Conservation (phyloP, 2,113 vertebrate genomes). For the Panthera tigris region DNA sequence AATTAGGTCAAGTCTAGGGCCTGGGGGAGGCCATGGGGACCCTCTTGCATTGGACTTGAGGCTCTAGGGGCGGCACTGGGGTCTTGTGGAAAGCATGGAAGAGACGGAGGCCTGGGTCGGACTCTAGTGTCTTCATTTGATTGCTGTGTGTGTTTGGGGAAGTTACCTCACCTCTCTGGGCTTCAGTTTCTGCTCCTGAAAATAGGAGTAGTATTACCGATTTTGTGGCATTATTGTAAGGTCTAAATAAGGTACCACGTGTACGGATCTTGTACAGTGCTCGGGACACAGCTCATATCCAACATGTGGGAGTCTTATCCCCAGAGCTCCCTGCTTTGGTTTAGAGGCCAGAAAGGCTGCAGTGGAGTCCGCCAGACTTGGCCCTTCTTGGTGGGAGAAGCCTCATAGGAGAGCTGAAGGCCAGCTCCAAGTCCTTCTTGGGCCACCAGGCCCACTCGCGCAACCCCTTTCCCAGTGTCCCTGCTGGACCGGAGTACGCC, state of each 20-base stretch:
- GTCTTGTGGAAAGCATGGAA: neutral
- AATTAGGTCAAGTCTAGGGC: neutral
- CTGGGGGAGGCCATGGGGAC: neutral
- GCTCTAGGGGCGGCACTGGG: neutral
- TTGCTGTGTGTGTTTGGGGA: neutral
- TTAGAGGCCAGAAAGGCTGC: neutral
- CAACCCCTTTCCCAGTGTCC: accelerated
- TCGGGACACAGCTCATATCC: accelerated
- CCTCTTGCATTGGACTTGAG: neutral
- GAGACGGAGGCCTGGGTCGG: too few relatives aligned
- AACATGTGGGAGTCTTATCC: neutral
- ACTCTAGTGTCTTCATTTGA: neutral
- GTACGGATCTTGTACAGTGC: neutral
- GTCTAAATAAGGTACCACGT: neutral
- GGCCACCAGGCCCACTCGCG: neutral
- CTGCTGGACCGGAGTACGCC: accelerated
- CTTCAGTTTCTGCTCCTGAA: neutral
- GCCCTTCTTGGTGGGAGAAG: neutral
- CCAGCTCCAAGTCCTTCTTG: neutral
- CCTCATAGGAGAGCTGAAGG: neutral
- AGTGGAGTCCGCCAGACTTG: accelerated
- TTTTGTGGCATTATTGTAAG: neutral
- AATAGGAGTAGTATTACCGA: neutral
- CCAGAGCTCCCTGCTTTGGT: neutral
- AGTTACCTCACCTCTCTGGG: neutral